Percentiles rank a stretch among this genome's conserved stretches.
Evolutionary conservation across 2,888 invertebrate species (phyloP).

Genomic region (Chaetoderma sp.): DNA sequence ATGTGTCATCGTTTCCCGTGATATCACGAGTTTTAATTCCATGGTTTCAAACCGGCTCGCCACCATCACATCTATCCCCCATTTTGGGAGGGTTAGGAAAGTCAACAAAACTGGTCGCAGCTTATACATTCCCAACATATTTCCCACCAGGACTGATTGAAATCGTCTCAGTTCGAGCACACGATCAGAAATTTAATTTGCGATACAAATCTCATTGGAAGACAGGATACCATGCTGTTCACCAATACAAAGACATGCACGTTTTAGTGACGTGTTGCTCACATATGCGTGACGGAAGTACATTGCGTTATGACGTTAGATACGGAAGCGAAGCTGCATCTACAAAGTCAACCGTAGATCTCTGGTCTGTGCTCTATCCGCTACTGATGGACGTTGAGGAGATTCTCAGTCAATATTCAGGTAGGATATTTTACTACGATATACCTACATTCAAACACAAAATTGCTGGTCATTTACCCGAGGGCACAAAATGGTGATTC

Average conservation of each 20-base stretch:
- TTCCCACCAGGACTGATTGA: slow-evolving; percentile 65
- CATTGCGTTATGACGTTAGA: slow-evolving; percentile 41
- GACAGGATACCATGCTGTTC: slow-evolving; percentile 53
- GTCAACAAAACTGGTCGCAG: slow-evolving; percentile 44
- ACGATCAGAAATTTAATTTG: slow-evolving; percentile 45
- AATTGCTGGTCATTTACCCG: no score
- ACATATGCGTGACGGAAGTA: slow-evolving; percentile 6
- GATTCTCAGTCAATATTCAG: slow-evolving; percentile 52
- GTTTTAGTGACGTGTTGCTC: slow-evolving; percentile 31
- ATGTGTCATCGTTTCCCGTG: no score
- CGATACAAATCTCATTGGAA: slow-evolving; percentile 57
- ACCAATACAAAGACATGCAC: slow-evolving; percentile 39
- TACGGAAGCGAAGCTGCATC: slow-evolving; percentile 45
- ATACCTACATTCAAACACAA: no score
- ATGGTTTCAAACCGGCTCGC: slow-evolving; percentile 50
- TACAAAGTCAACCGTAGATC: slow-evolving; percentile 40
- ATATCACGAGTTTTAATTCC: slow-evolving; percentile 52
- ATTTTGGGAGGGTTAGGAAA: slow-evolving; percentile 41
- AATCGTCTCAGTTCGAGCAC: slow-evolving; percentile 50
- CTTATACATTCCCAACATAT: slow-evolving; percentile 58
- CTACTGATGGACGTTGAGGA: slow-evolving; percentile 60
- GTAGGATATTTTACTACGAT: no score
- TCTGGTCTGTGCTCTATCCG: slow-evolving; percentile 62
- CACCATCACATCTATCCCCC: slow-evolving; percentile 44
- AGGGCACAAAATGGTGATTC: no score